Evolutionary conservation across 2,113 vertebrate species (phyloP), one percentile per base, ranked within the genome.

Genomic region (Psammodynastes pulverulentus): DNA sequence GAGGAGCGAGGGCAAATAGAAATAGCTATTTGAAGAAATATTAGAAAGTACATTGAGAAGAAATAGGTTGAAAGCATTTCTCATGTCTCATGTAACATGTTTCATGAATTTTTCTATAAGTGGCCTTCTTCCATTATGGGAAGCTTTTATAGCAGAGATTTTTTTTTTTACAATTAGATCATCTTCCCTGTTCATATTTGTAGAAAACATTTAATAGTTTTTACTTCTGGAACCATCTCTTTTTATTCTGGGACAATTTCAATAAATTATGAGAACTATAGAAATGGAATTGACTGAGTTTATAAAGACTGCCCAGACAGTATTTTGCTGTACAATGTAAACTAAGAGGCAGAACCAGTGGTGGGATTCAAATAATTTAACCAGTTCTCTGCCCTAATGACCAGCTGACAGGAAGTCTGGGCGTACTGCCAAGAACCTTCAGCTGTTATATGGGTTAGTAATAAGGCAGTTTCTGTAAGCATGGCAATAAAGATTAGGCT

Each of bases 1-100:
- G 88, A 94, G 90, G 91, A 94, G 89, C 91, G 0, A 26, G 93
- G 91, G 52, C 94, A 49, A 91, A 91, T 43, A 94, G 15, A 0
- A 0, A 86, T 92, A 17, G 12, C 94, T 94, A 91, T 93, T 85
- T 48, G n/a, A 12, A 15, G 72, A 52, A 45, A 45, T 85, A 51
- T 87, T 90, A 94, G n/a, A 92, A 51, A 34, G 34, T 13, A 24
- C 23, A 45, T 10, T 10, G 23, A 29, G 26, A 24, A 21, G 24
- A 43, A 79, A 26, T 12, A 23, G 17, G 10, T 29, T 21, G 49
- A 34, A 54, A 34, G 10, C n/a, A 48, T 84, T 92, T 29, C 3
- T 92, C 21, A 45, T 56, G 49, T 29, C 91, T 56, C 9, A 56
- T 45, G 26, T 46, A 84, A 56, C 9, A 45, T 56, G 49, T 12